These are phyloP conservation scores for Catharus fuscescens DNA, from an alignment of 2,113 vertebrate species.

Conservation along the genomic window DNA sequence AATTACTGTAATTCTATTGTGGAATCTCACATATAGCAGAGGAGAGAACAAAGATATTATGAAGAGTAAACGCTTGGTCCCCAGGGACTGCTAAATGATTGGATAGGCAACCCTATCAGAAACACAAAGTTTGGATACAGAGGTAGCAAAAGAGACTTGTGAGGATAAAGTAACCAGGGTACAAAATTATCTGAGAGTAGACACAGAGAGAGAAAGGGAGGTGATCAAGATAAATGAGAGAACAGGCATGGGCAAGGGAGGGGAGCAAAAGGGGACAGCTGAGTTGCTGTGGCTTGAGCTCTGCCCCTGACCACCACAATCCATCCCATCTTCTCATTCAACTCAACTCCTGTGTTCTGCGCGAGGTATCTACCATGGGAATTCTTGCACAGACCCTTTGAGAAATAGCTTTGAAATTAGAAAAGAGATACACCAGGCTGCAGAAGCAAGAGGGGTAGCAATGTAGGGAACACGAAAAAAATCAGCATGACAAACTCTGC, in stretches of 20 bases:
- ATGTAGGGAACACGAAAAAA: background rate
- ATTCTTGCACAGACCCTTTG: background rate
- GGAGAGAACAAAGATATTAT: background rate
- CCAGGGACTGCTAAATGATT: background rate
- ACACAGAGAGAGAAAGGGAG: background rate
- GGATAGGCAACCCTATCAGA: background rate
- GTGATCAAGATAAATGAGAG: background rate
- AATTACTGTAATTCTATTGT: background rate
- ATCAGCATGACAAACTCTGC: background rate
- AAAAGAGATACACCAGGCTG: constrained; percentile 6
- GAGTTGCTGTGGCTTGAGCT: background rate
- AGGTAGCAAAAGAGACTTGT: background rate
- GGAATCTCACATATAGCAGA: background rate
- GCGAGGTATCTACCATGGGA: background rate
- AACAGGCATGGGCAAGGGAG: background rate
- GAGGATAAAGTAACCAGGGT: background rate
- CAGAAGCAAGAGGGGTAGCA: background rate
- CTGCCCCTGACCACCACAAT: background rate
- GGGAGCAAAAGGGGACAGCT: background rate
- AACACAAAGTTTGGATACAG: background rate
- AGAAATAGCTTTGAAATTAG: constrained; percentile 16
- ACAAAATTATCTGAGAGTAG: background rate
- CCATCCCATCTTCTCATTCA: background rate
- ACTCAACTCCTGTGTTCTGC: background rate
- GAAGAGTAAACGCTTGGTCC: background rate